phyloP scores from a whole-genome alignment of 2,113 vertebrate genomes.

The Cochlearius cochlearius region DNA sequence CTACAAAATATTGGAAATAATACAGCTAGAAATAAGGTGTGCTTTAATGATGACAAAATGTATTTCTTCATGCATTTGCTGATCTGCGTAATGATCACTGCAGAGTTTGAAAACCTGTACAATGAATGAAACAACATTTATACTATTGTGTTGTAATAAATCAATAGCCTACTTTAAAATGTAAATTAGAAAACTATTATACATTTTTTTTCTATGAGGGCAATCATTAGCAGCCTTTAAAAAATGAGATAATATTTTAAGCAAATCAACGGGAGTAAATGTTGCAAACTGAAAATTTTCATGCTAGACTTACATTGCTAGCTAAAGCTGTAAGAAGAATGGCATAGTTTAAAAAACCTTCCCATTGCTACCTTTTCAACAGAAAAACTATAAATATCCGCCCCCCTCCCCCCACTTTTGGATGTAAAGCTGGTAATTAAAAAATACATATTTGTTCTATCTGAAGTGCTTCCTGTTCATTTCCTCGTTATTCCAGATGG shows the following conservation, averaged over 20 bases:
- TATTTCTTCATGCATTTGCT: not conserved
- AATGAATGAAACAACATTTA: not conserved
- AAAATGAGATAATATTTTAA: not conserved
- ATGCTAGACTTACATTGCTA: not conserved
- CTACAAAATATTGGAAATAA: not conserved
- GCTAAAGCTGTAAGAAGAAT: not conserved
- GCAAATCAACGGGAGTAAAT: not conserved
- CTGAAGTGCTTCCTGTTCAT: not conserved
- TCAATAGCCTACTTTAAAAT: not conserved
- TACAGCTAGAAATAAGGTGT: not conserved
- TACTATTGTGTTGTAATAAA: not conserved
- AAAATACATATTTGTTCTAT: not conserved
- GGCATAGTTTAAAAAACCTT: not conserved
- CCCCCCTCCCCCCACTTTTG: accelerated
- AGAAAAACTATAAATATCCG: not conserved
- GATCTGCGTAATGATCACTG: not conserved
- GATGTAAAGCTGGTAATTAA: not conserved
- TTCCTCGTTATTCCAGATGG: not conserved
- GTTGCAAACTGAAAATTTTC: not conserved
- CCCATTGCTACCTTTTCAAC: not conserved
- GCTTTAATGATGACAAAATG: not conserved
- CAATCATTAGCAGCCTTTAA: not conserved
- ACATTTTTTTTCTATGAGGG: not conserved
- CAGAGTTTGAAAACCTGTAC: not conserved
- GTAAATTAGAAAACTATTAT: not conserved